Evolutionary conservation across 2,797 vertebrate genomes (phyloP), one percentile per base, ranked within the genome.

Genomic region (Poeciliopsis infans): DNA sequence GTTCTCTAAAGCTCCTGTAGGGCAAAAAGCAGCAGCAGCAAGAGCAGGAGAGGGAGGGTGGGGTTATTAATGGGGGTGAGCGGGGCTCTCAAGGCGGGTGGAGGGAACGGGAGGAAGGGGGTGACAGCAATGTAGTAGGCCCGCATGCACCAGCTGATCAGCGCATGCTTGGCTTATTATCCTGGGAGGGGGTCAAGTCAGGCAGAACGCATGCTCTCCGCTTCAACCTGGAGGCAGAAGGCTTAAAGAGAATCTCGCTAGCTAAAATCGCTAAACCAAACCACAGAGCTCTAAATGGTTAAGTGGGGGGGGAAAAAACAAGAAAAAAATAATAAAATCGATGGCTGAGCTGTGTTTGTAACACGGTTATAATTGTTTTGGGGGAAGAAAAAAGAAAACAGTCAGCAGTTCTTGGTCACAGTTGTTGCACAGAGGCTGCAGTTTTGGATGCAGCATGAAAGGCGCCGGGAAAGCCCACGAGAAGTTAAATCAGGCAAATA

Each of bases 71-170:
- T 59, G 75, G 68, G 80, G 70, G 69, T 47, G 53, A 82, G 87
- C 71, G 33, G 83, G 83, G 87, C 76, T 74, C 83, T 88, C 78
- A 85, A 88, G 85, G 88, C 87, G 78, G 88, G 81, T 74, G 83
- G 75, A 47, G 75, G 83, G 64, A 80, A 36, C 3, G 81, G 73
- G 75, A 76, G 78, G 76, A 51, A 5, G 55, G 57, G 85, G 85
- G 78, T 3, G 43, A 43, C 66, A 79, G 83, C 46, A 33, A 75
- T 51, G 79, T 51, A 83, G 77, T 77, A 57, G 53, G 86, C 82
- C 82, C 76, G 81, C 94, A 94, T 94, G 94, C 93, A 91, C 86
- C 90, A 92, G 85, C 90, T 85, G 90, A 93, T 91, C 86, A 87
- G 87, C 87, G 88, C 92, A 94, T 94, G 94, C 93, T 91, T 88